phyloP scores from a whole-genome alignment of 2,888 invertebrate genomes.

The Conistra vaccinii region DNA sequence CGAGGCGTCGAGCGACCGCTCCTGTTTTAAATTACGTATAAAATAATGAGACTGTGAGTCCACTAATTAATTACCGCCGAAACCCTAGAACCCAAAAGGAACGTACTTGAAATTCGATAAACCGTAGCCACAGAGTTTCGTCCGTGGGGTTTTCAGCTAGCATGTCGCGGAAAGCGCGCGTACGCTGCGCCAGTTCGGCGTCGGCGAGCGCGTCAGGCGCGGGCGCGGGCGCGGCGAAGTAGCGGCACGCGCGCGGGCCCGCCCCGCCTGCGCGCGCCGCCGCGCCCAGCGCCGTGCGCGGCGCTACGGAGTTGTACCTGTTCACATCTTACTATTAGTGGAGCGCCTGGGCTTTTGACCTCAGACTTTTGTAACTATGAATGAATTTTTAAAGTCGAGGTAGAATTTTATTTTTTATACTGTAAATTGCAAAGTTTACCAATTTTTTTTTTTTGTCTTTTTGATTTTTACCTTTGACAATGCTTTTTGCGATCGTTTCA shows the following conservation, averaged over 20 bases:
- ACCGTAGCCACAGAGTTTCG: constrained; percentile 77
- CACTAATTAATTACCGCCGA: neutral
- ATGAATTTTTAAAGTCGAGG: too few relatives aligned
- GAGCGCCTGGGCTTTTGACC: too few relatives aligned
- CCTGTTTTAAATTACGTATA: constrained; percentile 59
- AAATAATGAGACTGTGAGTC: neutral
- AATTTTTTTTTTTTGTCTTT: too few relatives aligned
- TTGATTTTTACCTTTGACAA: too few relatives aligned
- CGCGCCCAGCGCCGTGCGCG: constrained; percentile 37
- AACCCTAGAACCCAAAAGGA: neutral
- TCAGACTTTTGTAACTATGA: too few relatives aligned
- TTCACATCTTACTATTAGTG: neutral
- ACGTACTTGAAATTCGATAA: constrained; percentile 78
- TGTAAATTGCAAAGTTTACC: too few relatives aligned
- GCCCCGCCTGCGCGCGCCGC: constrained; percentile 1
- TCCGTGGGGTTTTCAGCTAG: constrained; percentile 75
- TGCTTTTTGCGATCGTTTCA: too few relatives aligned
- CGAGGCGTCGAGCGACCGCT: constrained; percentile 64
- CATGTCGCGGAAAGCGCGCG: constrained; percentile 72
- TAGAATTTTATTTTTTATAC: too few relatives aligned
- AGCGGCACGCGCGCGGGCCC: constrained; percentile 56
- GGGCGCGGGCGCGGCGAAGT: constrained; percentile 38
- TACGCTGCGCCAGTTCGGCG: constrained; percentile 70
- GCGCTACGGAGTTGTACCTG: constrained; percentile 45
- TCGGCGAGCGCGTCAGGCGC: constrained; percentile 38